These are phyloP conservation scores for Malacoctenus gilli DNA, from an alignment of 2,797 vertebrate genomes.

Conservation along the genomic window DNA sequence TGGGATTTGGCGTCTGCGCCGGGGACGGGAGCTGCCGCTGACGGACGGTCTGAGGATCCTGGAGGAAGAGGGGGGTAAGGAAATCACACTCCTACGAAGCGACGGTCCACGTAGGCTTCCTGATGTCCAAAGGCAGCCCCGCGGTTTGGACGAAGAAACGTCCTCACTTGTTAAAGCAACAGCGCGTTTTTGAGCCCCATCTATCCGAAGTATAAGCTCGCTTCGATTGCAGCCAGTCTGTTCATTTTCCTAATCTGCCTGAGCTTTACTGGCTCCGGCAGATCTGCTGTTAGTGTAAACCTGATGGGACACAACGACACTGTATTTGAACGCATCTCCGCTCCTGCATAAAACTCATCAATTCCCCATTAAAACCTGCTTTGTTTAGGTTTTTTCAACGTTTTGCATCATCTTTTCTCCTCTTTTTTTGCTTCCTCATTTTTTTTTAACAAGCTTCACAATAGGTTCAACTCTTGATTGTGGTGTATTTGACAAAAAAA, in stretches of 20 bases:
- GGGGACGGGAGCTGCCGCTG: slow-evolving; percentile 15
- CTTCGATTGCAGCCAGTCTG: slow-evolving; percentile 54
- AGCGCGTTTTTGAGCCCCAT: slow-evolving; percentile 28
- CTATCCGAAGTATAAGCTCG: slow-evolving; percentile 20
- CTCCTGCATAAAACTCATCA: too few species aligned
- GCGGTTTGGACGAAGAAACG: not conserved
- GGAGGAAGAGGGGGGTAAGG: slow-evolving; percentile 63
- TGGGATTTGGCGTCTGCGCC: slow-evolving; percentile 44
- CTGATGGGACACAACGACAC: too few species aligned
- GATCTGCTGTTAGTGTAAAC: too few species aligned
- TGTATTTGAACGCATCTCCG: too few species aligned
- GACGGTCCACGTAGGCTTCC: slow-evolving; percentile 50
- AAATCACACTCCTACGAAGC: slow-evolving; percentile 48
- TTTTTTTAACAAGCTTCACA: too few species aligned
- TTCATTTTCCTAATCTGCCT: slow-evolving; percentile 44
- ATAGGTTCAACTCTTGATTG: too few species aligned
- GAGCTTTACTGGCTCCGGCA: too few species aligned
- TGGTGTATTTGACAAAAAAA: too few species aligned
- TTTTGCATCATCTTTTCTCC: too few species aligned
- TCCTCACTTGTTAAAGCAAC: slow-evolving; percentile 11
- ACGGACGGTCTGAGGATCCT: slow-evolving; percentile 51
- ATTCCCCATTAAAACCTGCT: too few species aligned
- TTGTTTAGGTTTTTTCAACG: too few species aligned
- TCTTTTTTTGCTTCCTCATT: slow-evolving; percentile 47
- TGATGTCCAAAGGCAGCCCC: not conserved